Base-by-base conservation (phyloP, 2,888 invertebrate genomes). In the Acutogordius australiensis region DNA sequence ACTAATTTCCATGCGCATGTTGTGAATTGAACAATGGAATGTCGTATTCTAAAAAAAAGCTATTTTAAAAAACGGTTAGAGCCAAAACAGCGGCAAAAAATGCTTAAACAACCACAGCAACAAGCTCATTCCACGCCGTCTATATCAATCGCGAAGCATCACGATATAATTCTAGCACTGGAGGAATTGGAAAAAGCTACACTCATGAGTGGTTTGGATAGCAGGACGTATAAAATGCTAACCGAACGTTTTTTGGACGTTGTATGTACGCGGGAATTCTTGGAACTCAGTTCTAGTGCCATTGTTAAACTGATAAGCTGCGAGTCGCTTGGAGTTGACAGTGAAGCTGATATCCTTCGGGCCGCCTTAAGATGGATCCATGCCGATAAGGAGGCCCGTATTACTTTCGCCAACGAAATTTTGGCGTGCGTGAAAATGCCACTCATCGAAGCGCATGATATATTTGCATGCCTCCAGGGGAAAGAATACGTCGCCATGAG, bases 361-460 rank as follows among this genome's bases (percentile, higher is more conserved):
- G 51, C 51, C 8, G 51, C 51, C 4, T 51, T 51, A 13, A 51
- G 51, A 51, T 51, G 51, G 51, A 51, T 51, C 23, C 51, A 51
- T 51, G 51, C 51, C 8, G 51, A 51, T 51, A 51, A 51, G 23
- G 51, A 51, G 4, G 26, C 13, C 26, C 8, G 51, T 13, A 8
- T 51, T n/a, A 51, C 8, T n/a, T 21, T 51, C 4, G 8, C 51
- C 8, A 51, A 51, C 26, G 51, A 51, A 4, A 23, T 51, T 4
- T 51, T 51, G 26, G 4, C 8, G 4, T 51, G 51, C 26, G 51
- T 51, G 23, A 8, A 23, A 8, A n/a, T 51, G 23, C 18, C 23
- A n/a, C 23, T n/a, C 51, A 51, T 51, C 51, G 51, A 51, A n/a
- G 51, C 51, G 4, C n/a, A 8, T 4, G 51, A 51, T 51, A 23